Evolutionary conservation across 2,797 vertebrate genomes (phyloP).

Genomic region (Neomorphus geoffroyi): DNA sequence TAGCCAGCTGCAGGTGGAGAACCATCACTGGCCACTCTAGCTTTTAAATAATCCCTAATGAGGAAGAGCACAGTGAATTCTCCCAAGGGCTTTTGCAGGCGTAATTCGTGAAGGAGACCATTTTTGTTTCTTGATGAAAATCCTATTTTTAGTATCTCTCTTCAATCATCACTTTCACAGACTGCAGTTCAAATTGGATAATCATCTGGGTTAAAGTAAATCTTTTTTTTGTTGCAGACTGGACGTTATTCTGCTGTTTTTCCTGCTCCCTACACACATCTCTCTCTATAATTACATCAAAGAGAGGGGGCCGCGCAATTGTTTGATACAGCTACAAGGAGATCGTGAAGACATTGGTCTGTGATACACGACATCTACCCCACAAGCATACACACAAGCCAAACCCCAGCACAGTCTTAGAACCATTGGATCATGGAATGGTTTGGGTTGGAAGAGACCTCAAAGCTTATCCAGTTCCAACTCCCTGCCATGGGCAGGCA

Average conservation of each 20-base stretch:
- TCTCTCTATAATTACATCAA: neutral
- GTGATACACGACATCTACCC: fast-evolving
- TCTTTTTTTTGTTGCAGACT: neutral
- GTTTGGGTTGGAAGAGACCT: no score
- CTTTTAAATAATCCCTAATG: neutral
- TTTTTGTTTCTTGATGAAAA: neutral
- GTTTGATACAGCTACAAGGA: no score
- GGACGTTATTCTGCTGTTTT: neutral
- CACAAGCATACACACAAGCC: no score
- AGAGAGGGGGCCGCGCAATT: neutral
- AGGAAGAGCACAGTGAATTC: neutral
- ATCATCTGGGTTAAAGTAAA: neutral
- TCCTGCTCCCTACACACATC: neutral
- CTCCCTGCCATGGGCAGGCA: no score
- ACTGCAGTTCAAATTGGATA: neutral
- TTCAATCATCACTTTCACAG: neutral
- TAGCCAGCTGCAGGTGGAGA: neutral
- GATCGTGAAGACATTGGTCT: fast-evolving
- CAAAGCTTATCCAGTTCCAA: no score
- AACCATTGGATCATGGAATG: no score
- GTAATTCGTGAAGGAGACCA: neutral
- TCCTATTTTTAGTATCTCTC: neutral
- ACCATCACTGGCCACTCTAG: no score
- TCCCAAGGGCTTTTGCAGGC: neutral
- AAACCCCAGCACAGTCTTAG: no score